phyloP scores from a whole-genome alignment of 2,888 invertebrate genomes.

The Sinopyrophorus schimmeli region DNA sequence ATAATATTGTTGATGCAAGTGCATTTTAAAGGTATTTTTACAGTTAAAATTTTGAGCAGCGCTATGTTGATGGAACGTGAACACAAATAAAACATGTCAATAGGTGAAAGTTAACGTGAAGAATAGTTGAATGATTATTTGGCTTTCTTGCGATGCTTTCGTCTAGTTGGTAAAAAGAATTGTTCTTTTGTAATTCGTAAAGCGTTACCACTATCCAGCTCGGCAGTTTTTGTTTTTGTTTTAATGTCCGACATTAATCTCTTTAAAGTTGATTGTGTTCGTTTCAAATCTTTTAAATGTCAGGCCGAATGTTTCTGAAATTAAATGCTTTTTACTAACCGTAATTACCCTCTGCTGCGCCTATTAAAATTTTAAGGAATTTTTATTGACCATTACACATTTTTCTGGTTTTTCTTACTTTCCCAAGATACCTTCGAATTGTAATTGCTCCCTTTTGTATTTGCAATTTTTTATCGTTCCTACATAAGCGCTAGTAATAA shows the following conservation, averaged over 20 bases:
- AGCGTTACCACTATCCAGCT: slow-evolving; percentile 29
- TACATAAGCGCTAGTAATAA: too few relatives aligned
- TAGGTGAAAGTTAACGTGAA: slow-evolving; percentile 32
- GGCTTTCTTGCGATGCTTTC: slow-evolving; percentile 33
- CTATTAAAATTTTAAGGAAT: slow-evolving; percentile 32
- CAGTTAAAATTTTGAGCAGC: too few relatives aligned
- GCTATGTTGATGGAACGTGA: too few relatives aligned
- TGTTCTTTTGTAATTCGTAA: slow-evolving; percentile 29
- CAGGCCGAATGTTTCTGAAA: slow-evolving; percentile 36
- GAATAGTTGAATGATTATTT: slow-evolving; percentile 25
- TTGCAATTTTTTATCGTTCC: too few relatives aligned
- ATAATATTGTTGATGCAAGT: too few relatives aligned
- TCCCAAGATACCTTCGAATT: slow-evolving; percentile 5
- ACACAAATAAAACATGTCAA: slow-evolving; percentile 28
- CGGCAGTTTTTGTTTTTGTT: slow-evolving; percentile 30
- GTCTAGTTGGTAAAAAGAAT: slow-evolving; percentile 28
- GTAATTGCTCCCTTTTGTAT: too few relatives aligned
- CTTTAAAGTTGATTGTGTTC: slow-evolving; percentile 33
- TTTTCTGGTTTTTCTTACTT: slow-evolving; percentile 5
- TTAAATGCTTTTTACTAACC: slow-evolving; percentile 38
- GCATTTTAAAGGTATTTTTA: too few relatives aligned
- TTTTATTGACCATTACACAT: slow-evolving; percentile 38
- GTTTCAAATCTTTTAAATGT: slow-evolving; percentile 37
- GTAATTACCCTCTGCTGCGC: slow-evolving; percentile 33
- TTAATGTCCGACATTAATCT: slow-evolving; percentile 30